These are phyloP conservation scores for Eristalis intricaria DNA, from an alignment of 2,888 invertebrate species.

Conservation along the genomic window DNA sequence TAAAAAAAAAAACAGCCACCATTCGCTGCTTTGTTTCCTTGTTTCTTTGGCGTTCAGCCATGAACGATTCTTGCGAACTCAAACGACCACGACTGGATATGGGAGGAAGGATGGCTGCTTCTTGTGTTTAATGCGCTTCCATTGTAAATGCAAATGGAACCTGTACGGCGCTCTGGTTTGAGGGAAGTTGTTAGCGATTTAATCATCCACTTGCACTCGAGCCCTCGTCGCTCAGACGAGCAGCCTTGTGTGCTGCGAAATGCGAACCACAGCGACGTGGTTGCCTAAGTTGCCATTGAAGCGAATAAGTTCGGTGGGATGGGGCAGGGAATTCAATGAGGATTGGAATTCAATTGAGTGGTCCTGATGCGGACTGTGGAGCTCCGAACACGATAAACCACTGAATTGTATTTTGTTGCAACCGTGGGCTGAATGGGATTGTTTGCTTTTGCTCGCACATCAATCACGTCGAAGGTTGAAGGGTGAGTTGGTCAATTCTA, in stretches of 20 bases:
- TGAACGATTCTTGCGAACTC: slow-evolving; percentile 23
- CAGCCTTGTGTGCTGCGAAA: not conserved
- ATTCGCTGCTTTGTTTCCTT: not conserved
- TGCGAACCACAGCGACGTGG: not conserved
- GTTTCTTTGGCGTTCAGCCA: slow-evolving; percentile 24
- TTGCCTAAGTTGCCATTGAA: not conserved
- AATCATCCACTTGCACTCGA: slow-evolving; percentile 9
- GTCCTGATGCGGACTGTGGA: not conserved
- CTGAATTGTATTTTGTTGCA: not conserved
- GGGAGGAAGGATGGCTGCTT: not conserved
- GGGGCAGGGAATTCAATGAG: not conserved
- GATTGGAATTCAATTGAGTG: not conserved
- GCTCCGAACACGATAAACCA: not conserved
- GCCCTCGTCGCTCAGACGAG: not conserved
- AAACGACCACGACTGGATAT: slow-evolving; percentile 5
- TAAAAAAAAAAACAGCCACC: slow-evolving; percentile 9
- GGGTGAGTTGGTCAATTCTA: not conserved
- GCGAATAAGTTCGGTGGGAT: too few relatives aligned
- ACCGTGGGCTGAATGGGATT: not conserved
- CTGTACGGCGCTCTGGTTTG: slow-evolving; percentile 7
- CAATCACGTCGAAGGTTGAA: not conserved
- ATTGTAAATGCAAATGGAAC: slow-evolving; percentile 48
- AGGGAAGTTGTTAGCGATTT: slow-evolving; percentile 17
- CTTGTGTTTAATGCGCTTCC: slow-evolving; percentile 27
- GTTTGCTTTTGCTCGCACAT: not conserved